Base-by-base conservation (phyloP, 2,888 invertebrate genomes). In the Phyllotreta cruciferae region DNA sequence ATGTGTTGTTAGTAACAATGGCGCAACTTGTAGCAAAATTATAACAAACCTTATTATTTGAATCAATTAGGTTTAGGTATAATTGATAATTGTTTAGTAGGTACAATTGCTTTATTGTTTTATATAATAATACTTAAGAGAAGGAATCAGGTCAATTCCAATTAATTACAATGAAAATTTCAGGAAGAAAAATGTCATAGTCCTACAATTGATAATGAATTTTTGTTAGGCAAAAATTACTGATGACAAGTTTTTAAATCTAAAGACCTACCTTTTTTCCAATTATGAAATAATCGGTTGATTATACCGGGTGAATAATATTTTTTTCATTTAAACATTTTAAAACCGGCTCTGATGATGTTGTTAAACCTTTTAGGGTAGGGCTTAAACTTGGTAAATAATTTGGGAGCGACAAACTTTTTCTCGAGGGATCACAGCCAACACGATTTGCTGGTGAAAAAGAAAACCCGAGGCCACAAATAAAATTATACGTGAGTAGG, bases 341-440 rank as follows among this genome's bases (percentile, higher is more conserved):
- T 44, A 44, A 6, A 47, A 14, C 47, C 47, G 47, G 14, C 47
- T 14, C 47, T 47, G 47, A 44, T 47, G n/a, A 3, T 38, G 45
- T 57, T 34, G 41, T 50, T 38, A 41, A n/a, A 39, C 49, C 50
- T 14, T 35, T 39, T 41, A 2, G 35, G n/a, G 36, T 13, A 35
- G 39, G 50, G 41, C 39, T 41, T 39, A 58, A 14, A 49, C 9
- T 50, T 58, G 35, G 34, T 58, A 41, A 50, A 50, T 58, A 50
- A 50, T 58, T 58, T 50, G 35, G 50, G 41, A 50, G 34, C 58
- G 49, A 58, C 58, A 50, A 58, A 56, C 14, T 57, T 57, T 49
- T 50, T 35, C 58, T 58, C 50, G 3, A 9, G 58, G 58, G 58
- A 58, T 34, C 13, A 13, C 49, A 49, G 49, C 38, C 41, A 58